Evolutionary conservation across 2,888 invertebrate species (phyloP).

Genomic region (Tillus elongatus): DNA sequence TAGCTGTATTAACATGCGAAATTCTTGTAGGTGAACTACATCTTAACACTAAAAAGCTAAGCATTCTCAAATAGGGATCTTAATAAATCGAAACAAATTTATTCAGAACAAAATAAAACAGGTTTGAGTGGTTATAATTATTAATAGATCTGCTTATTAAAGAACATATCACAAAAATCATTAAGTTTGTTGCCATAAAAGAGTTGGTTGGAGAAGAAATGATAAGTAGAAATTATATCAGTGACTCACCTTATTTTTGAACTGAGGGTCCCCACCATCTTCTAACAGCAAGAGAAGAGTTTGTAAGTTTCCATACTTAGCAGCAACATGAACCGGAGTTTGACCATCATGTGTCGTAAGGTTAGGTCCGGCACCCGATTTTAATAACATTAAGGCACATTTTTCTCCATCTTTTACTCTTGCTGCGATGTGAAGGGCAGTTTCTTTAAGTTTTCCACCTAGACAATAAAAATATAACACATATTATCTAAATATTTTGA

Average conservation of each 20-base stretch:
- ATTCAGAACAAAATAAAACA: no score
- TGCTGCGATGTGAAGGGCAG: slow-evolving; percentile 95
- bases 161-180: no score
- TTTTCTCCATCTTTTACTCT: slow-evolving; percentile 82
- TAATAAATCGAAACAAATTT: no score
- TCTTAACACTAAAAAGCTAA: no score
- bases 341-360: slow-evolving; percentile 92
- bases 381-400: slow-evolving; percentile 94
- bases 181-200: no score
- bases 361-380: slow-evolving; percentile 96
- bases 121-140: no score
- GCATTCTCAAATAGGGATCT: no score
- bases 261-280: slow-evolving; percentile 89
- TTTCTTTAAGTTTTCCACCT: slow-evolving; percentile 83
- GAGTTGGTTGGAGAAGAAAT: no score
- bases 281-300: slow-evolving; percentile 80
- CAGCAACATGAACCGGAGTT: slow-evolving; percentile 94
- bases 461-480: slow-evolving; percentile 6
- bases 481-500: not conserved
- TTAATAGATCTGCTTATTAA: no score
- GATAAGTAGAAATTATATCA: slow-evolving; percentile 5
- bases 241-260: slow-evolving; percentile 72
- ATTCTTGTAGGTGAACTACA: no score
- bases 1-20: no score
- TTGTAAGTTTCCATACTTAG: slow-evolving; percentile 81